phyloP scores from a whole-genome alignment of 2,113 vertebrate genomes.

The Origma solitaria region DNA sequence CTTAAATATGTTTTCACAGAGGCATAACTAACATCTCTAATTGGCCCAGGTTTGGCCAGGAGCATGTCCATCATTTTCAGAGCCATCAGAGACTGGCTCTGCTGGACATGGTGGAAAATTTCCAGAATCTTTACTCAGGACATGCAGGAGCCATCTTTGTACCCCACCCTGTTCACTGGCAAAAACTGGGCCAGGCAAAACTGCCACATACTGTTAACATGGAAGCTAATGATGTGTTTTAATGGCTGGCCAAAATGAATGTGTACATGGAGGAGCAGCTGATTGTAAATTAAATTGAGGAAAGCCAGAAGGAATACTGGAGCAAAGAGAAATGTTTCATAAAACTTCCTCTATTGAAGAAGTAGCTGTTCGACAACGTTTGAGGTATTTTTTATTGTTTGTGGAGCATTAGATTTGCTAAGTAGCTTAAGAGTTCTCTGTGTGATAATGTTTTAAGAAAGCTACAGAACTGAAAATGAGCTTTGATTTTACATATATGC shows the following conservation, averaged over 20 bases:
- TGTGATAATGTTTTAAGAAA: neutral
- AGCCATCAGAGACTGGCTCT: no score
- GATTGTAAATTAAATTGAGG: neutral
- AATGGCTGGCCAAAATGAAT: neutral
- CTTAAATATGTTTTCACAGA: no score
- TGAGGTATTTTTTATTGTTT: neutral
- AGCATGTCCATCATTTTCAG: no score
- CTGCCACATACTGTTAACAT: neutral
- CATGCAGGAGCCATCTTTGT: no score
- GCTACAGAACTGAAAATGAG: rapidly evolving
- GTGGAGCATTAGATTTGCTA: neutral
- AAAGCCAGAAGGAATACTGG: neutral
- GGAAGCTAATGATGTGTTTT: neutral
- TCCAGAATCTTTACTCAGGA: no score
- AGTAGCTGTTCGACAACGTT: neutral
- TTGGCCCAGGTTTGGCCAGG: no score
- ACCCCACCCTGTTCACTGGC: no score
- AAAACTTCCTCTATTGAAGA: neutral
- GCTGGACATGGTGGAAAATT: no score
- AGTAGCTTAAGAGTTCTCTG: neutral
- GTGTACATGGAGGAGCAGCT: neutral
- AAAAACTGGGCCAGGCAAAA: no score
- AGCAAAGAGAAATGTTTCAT: neutral
- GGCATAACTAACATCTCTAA: no score
- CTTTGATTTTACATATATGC: neutral